These are phyloP conservation scores for Acanthacorydalis orientalis DNA, from an alignment of 2,888 invertebrate genomes.

Conservation along the genomic window DNA sequence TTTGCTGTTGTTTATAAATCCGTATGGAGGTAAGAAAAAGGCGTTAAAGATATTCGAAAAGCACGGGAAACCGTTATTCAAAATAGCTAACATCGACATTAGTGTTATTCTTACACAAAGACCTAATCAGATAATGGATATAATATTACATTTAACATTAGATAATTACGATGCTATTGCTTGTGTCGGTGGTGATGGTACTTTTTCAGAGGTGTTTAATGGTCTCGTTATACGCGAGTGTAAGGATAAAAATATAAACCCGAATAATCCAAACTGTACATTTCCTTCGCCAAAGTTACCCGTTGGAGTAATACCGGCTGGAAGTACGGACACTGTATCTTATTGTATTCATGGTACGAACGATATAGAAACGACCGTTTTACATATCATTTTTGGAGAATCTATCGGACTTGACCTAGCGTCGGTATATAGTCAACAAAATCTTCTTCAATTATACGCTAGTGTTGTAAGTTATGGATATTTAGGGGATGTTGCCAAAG, in stretches of 20 bases:
- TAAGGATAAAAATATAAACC: constrained; percentile 32
- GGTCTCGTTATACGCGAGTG: constrained; percentile 45
- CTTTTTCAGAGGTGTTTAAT: constrained; percentile 65
- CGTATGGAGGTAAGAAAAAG: constrained; percentile 62
- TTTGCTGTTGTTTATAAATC: constrained; percentile 67
- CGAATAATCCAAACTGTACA: constrained; percentile 30
- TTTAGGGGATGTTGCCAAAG: constrained; percentile 63
- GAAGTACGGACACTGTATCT: constrained; percentile 63
- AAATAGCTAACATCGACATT: constrained; percentile 45
- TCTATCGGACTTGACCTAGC: constrained; percentile 57
- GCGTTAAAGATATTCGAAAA: constrained; percentile 58
- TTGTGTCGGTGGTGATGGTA: constrained; percentile 77
- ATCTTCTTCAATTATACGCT: constrained; percentile 46
- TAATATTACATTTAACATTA: constrained; percentile 35
- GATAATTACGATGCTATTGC: constrained; percentile 50
- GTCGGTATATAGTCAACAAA: constrained; percentile 46
- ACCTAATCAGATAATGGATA: constrained; percentile 60
- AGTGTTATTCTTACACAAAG: constrained; percentile 53
- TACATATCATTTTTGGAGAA: constrained; percentile 67
- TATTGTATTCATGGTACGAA: constrained; percentile 64
- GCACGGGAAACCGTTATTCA: constrained; percentile 47
- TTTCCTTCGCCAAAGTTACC: constrained; percentile 33
- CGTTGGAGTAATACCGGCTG: constrained; percentile 46
- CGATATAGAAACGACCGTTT: constrained; percentile 62
- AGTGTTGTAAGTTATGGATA: constrained; percentile 73